Conservation (phyloP, 2,797 vertebrate species). For the Crypturellus tataupa region DNA sequence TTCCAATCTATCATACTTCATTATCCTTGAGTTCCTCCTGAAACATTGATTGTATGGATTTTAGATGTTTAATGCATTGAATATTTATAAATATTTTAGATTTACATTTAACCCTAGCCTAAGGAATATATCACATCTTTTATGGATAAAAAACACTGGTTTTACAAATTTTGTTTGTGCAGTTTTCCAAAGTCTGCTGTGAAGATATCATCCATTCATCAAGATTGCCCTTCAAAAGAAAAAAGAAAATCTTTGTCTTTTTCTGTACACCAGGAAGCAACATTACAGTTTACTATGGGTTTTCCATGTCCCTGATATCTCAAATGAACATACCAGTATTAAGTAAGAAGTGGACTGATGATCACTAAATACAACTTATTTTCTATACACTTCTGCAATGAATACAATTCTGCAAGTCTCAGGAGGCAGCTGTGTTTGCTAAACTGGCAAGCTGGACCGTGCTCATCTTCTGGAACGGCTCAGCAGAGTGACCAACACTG, state of each 20-base stretch:
- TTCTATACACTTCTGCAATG: not conserved
- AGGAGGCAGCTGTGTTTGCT: not conserved
- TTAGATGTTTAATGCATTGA: not conserved
- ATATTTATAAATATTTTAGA: not conserved
- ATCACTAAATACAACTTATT: not conserved
- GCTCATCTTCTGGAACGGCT: not conserved
- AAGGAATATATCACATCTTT: not conserved
- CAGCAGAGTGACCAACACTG: not conserved
- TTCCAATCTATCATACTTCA: conserved; percentile 40
- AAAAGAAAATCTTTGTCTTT: not conserved
- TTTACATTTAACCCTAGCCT: not conserved
- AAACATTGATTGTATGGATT: not conserved
- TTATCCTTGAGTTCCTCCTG: not conserved
- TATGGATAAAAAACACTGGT: not conserved
- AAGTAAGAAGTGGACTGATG: not conserved
- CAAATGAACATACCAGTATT: not conserved
- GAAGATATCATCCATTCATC: not conserved
- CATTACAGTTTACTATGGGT: not conserved
- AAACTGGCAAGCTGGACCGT: not conserved
- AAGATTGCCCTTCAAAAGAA: not conserved
- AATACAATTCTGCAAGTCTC: not conserved
- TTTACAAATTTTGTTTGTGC: not conserved
- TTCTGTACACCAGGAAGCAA: not conserved
- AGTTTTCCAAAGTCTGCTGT: not conserved
- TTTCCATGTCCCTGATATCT: not conserved